Conservation (phyloP, 1,140 invertebrate species). For the Microplitis demolitor region DNA sequence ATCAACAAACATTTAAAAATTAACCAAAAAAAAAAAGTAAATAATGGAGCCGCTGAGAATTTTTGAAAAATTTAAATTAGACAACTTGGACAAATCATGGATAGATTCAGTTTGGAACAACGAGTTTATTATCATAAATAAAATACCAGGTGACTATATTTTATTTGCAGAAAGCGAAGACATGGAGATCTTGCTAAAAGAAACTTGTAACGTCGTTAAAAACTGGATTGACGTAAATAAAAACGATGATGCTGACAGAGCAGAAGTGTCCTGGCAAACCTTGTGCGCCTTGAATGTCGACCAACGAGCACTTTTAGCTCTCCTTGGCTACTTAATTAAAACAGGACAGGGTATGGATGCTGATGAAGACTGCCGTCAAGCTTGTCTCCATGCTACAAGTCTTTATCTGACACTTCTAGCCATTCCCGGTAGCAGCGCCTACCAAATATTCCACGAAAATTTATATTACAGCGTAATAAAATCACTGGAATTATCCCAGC, state of each 20-base stretch:
- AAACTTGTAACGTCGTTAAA: constrained; percentile 40
- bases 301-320: constrained; percentile 58
- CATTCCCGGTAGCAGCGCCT: constrained; percentile 65
- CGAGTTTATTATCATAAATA: constrained; percentile 59
- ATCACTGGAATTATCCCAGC: constrained; percentile 54
- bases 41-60: constrained; percentile 52
- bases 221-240: constrained; percentile 43
- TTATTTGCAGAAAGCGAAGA: constrained; percentile 53
- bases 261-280: constrained; percentile 62
- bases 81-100: constrained; percentile 57
- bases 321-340: constrained; percentile 63
- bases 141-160: constrained; percentile 57
- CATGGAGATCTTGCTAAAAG: constrained; percentile 46
- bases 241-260: constrained; percentile 22
- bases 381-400: constrained; percentile 56
- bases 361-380: constrained; percentile 47
- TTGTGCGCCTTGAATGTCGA: constrained; percentile 60
- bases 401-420: constrained; percentile 60
- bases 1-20: constrained; percentile 25
- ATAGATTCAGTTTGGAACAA: constrained; percentile 58
- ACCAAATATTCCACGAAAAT: constrained; percentile 65
- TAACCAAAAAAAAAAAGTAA: constrained; percentile 17
- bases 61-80: constrained; percentile 50
- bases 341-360: constrained; percentile 52
- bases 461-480: constrained; percentile 63